A percentile compares a stretch with the other conserved stretches of the same genome.
Evolutionary conservation across 1,140 invertebrate genomes (phyloP).

Genomic region (Zaprionus kolodkinae): DNA sequence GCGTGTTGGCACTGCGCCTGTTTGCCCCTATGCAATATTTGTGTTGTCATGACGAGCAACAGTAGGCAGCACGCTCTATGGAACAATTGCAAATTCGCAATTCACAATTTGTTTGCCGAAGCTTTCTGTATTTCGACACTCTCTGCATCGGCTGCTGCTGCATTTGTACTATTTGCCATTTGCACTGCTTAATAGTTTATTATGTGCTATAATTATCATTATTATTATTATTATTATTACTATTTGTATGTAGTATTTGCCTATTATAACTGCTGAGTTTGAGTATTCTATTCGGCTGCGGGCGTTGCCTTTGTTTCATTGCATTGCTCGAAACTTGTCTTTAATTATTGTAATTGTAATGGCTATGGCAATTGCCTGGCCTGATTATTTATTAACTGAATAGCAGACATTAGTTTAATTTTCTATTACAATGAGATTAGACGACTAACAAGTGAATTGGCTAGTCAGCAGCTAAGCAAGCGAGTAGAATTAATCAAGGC

Average conservation of each 20-base stretch:
- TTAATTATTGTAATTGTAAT: constrained; percentile 22
- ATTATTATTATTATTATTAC: constrained; percentile 24
- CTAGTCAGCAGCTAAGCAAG: not conserved
- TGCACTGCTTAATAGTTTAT: constrained; percentile 75
- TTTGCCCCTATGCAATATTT: constrained; percentile 11
- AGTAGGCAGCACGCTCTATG: constrained; percentile 60
- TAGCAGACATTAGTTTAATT: not conserved
- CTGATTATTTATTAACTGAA: not conserved
- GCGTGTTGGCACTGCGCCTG: not conserved
- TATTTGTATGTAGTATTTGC: not conserved
- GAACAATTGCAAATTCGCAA: constrained; percentile 73
- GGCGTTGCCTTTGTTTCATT: constrained; percentile 14
- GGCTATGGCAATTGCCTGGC: not conserved
- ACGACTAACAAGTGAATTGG: not conserved
- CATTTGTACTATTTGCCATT: no score
- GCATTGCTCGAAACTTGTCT: constrained; percentile 16
- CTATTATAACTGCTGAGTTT: constrained; percentile 34
- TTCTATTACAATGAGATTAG: not conserved
- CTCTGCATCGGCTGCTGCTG: no score
- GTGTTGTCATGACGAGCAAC: constrained; percentile 61
- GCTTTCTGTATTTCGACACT: constrained; percentile 31
- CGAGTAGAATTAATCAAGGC: not conserved
- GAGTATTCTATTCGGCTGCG: not conserved
- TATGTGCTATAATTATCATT: constrained; percentile 66
- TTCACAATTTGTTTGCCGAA: constrained; percentile 59